A percentile compares a stretch with the other conserved stretches of the same genome.
These are phyloP conservation scores for Pedetes capensis DNA, from an alignment of 2,113 vertebrate species.

Conservation along the genomic window DNA sequence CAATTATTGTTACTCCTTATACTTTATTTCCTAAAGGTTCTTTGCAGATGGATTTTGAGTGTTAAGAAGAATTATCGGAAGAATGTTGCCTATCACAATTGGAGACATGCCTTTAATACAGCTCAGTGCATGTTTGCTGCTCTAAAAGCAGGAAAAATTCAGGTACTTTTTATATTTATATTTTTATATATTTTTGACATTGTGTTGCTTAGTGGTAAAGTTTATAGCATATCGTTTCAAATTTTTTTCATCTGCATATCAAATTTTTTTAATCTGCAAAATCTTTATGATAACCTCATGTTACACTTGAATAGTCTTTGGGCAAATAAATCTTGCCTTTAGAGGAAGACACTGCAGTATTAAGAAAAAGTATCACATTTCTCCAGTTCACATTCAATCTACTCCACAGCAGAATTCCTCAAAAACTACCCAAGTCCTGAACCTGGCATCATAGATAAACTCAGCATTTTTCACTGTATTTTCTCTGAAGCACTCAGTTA, in stretches of 20 bases:
- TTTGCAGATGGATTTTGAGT: conserved; percentile 97
- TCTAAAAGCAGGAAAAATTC: conserved; percentile 93
- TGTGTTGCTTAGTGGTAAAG: background rate
- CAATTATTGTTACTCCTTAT: background rate
- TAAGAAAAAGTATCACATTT: background rate
- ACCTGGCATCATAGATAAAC: background rate
- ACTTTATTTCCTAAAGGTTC: conserved; percentile 84
- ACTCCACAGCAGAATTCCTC: background rate
- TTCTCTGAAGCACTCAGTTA: background rate
- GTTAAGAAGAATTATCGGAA: conserved; percentile 99
- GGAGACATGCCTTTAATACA: conserved; percentile 98
- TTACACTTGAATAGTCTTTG: background rate
- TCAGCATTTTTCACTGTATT: accelerated
- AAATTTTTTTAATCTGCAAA: background rate
- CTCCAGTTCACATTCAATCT: background rate
- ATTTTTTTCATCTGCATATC: background rate
- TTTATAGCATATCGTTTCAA: background rate
- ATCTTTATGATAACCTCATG: background rate
- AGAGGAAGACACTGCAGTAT: background rate
- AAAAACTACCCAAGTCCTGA: background rate
- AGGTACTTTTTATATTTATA: conserved; percentile 84
- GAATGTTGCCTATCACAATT: conserved; percentile 97
- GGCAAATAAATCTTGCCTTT: background rate
- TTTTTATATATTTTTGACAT: background rate
- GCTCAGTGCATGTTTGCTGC: conserved; percentile 98